Conservation (phyloP, 2,113 vertebrate genomes). For the Ammospiza caudacuta region DNA sequence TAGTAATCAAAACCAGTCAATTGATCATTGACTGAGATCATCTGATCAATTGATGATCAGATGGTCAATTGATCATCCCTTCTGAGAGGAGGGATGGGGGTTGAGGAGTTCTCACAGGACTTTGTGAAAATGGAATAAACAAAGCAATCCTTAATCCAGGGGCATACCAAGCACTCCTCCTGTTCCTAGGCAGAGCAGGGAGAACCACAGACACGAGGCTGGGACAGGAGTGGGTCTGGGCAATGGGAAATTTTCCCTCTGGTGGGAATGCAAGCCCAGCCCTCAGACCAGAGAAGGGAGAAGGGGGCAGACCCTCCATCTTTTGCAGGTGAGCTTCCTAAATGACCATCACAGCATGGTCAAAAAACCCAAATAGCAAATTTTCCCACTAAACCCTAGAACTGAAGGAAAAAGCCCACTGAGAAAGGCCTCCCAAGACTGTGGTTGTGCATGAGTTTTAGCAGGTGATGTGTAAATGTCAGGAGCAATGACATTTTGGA, state of each 20-base stretch:
- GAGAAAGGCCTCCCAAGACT: not conserved
- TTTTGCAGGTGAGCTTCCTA: not conserved
- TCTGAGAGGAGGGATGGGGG: not conserved
- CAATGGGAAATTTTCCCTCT: not conserved
- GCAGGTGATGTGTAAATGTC: not conserved
- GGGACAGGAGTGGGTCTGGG: not conserved
- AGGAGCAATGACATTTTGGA: not conserved
- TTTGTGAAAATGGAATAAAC: not conserved
- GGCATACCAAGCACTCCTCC: fast-evolving
- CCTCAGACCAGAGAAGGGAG: fast-evolving
- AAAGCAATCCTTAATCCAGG: not conserved
- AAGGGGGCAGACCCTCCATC: not conserved
- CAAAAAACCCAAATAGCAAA: not conserved
- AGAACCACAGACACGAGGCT: not conserved
- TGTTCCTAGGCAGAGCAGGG: not conserved
- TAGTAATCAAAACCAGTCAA: not conserved
- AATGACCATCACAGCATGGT: not conserved
- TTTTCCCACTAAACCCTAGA: not conserved
- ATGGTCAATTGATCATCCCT: not conserved
- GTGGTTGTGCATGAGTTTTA: not conserved
- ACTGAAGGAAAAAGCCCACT: not conserved
- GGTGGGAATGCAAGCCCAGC: not conserved
- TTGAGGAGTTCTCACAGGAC: not conserved
- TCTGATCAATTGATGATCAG: too few species aligned
- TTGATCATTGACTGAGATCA: not conserved